Percentiles rank a stretch among this genome's conserved stretches.
phyloP scores from a whole-genome alignment of 2,113 vertebrate genomes.

The Tachysurus fulvidraco region DNA sequence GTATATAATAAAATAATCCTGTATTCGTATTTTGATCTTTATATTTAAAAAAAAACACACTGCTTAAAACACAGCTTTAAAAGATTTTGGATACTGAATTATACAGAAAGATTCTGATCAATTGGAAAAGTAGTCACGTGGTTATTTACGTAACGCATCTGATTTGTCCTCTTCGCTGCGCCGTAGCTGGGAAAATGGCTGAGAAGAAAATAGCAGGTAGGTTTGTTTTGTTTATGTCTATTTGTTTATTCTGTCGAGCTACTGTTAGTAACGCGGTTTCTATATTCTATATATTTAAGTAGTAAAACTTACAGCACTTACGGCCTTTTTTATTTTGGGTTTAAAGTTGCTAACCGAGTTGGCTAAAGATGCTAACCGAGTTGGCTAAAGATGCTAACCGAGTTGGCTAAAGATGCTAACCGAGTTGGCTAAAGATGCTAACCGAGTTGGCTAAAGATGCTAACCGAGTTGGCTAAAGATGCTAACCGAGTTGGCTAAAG shows the following conservation, averaged over 20 bases:
- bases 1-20: no score
- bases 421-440: no score
- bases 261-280: neutral
- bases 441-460: no score
- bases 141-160: neutral
- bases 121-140: neutral
- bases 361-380: no score
- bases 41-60: neutral
- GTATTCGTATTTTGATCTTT: neutral
- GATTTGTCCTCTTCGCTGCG: neutral
- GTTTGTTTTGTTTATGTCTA: neutral
- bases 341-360: no score
- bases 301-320: no score
- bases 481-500: no score
- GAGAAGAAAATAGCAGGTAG: conserved; percentile 56
- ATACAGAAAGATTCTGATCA: neutral
- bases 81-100: neutral
- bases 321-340: no score
- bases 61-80: neutral
- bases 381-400: no score
- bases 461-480: no score
- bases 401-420: no score
- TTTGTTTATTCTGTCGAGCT: neutral
- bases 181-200: conserved; percentile 49
- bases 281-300: neutral